phyloP scores from a whole-genome alignment of 2,888 invertebrate species.

The Xylota sylvarum region DNA sequence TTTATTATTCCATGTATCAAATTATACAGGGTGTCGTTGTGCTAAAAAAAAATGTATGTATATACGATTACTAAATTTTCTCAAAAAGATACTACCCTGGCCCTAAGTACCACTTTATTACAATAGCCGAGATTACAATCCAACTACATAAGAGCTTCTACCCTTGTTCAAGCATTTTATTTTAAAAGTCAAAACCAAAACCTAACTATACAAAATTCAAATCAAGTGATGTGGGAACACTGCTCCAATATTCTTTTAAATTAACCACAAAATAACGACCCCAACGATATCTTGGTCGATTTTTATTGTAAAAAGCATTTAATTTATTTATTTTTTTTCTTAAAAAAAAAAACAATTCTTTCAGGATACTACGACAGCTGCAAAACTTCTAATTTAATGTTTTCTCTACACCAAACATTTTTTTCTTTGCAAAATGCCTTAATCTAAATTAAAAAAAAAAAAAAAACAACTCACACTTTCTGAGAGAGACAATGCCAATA shows the following conservation, averaged over 20 bases:
- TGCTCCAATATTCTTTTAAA: slow-evolving; percentile 25
- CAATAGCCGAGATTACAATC: too few relatives aligned
- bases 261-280: slow-evolving; percentile 45
- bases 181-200: not conserved
- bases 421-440: slow-evolving; percentile 75
- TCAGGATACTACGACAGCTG: slow-evolving; percentile 57
- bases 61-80: too few relatives aligned
- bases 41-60: too few relatives aligned
- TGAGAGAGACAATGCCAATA: slow-evolving; percentile 74
- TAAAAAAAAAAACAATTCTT: slow-evolving; percentile 44
- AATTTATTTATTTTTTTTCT: slow-evolving; percentile 32
- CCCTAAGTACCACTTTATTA: too few relatives aligned
- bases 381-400: slow-evolving; percentile 41
- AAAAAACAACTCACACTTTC: slow-evolving; percentile 34
- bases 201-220: too few relatives aligned
- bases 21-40: too few relatives aligned
- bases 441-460: slow-evolving; percentile 27
- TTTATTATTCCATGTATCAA: too few relatives aligned
- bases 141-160: too few relatives aligned
- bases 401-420: slow-evolving; percentile 62
- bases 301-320: slow-evolving; percentile 23
- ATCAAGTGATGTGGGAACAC: slow-evolving; percentile 44
- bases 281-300: slow-evolving; percentile 62
- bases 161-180: too few relatives aligned
- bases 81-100: too few relatives aligned